Evolutionary conservation across 2,797 vertebrate genomes (phyloP).

Genomic region (Garrulus glandarius): DNA sequence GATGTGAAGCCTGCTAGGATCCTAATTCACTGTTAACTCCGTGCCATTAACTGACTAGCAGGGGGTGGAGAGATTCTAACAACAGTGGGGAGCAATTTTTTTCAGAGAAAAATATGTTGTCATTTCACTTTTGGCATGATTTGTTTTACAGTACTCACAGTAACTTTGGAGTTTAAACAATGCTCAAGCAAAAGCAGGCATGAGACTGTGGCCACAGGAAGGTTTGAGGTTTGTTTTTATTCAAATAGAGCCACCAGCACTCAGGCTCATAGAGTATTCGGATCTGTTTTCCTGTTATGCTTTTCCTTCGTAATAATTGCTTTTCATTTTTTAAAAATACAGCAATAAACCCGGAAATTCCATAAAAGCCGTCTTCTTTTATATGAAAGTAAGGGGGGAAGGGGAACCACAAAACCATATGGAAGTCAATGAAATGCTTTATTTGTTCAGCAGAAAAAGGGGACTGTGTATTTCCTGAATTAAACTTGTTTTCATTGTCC

Average conservation of each 20-base stretch:
- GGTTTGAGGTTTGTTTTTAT: slow-evolving; percentile 31
- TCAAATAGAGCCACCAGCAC: neutral
- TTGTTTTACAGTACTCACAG: neutral
- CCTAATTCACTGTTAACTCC: neutral
- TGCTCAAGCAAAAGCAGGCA: neutral
- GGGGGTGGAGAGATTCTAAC: neutral
- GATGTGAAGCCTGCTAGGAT: neutral
- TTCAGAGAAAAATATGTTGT: neutral
- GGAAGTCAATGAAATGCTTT: slow-evolving; percentile 46
- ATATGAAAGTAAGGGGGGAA: neutral
- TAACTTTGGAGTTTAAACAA: neutral
- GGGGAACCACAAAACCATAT: slow-evolving; percentile 12
- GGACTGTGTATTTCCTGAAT: neutral
- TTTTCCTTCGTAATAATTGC: slow-evolving; percentile 25
- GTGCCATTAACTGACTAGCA: neutral
- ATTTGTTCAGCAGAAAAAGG: slow-evolving; percentile 13
- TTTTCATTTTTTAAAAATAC: slow-evolving; percentile 10
- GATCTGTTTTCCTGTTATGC: slow-evolving; percentile 48
- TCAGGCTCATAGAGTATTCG: neutral
- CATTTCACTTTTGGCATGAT: neutral
- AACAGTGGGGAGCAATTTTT: neutral
- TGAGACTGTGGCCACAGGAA: slow-evolving; percentile 15
- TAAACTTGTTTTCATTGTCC: slow-evolving; percentile 27
- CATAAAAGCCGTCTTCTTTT: neutral
- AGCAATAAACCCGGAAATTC: slow-evolving; percentile 39